Evolutionary conservation across 2,888 invertebrate species (phyloP).

Genomic region (Abrostola triplasia): DNA sequence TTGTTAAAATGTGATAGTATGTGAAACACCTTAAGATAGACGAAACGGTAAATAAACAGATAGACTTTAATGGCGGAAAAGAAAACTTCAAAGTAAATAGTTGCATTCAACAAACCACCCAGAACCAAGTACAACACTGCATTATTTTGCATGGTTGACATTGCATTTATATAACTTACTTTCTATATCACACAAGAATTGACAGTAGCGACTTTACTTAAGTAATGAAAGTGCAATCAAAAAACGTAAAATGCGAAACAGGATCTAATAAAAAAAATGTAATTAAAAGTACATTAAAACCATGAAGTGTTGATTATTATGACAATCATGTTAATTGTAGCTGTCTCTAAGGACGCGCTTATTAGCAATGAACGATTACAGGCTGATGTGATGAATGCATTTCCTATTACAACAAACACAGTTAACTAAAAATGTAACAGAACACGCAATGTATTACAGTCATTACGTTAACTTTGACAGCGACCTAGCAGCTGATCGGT

Average conservation of each 20-base stretch:
- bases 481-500: constrained; percentile 51
- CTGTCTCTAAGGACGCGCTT: neutral
- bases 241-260: too few species aligned
- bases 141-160: too few species aligned
- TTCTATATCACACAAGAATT: too few species aligned
- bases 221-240: too few species aligned
- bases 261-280: too few species aligned
- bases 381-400: constrained; percentile 10
- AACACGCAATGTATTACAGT: constrained; percentile 42
- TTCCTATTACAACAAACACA: constrained; percentile 21
- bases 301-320: too few species aligned
- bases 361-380: neutral
- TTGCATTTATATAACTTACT: too few species aligned
- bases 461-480: constrained; percentile 54
- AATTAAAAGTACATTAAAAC: too few species aligned
- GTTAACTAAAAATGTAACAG: constrained; percentile 19
- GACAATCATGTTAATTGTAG: neutral
- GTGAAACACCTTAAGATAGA: neutral
- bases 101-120: too few species aligned
- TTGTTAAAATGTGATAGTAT: neutral
- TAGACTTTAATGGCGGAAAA: neutral
- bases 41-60: neutral
- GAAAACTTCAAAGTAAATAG: too few species aligned
- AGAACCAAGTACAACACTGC: too few species aligned
- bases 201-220: too few species aligned